phyloP scores from a whole-genome alignment of 2,888 invertebrate species.

The Argyra leucocephala region DNA sequence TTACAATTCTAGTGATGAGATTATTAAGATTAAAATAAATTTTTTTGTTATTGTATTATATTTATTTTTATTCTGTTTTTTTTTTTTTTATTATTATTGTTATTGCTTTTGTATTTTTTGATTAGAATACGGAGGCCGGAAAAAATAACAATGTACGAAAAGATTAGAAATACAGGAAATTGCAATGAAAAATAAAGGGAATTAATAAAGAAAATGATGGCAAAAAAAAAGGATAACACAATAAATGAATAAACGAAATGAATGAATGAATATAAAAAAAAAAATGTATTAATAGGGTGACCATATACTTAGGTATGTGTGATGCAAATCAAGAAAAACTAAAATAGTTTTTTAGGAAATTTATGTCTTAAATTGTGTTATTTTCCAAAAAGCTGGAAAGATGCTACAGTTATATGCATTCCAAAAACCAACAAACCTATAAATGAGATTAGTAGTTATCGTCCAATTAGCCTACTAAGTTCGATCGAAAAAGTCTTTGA shows the following conservation, averaged over 20 bases:
- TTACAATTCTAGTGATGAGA: not conserved
- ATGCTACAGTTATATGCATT: no score
- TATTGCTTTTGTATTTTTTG: not conserved
- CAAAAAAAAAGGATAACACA: not conserved
- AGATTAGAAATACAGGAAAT: conserved; percentile 4
- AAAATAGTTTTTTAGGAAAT: no score
- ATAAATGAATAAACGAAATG: not conserved
- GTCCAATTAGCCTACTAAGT: no score
- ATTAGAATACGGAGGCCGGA: not conserved
- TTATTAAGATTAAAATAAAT: conserved; percentile 4
- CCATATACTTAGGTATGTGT: no score
- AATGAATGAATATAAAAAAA: not conserved
- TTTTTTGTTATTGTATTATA: not conserved
- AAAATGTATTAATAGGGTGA: not conserved
- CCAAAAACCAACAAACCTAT: no score
- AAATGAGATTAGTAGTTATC: no score
- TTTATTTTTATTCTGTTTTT: no score
- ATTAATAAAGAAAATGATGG: conserved; percentile 1
- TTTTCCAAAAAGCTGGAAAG: no score
- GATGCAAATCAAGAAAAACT: no score
- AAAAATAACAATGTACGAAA: not conserved
- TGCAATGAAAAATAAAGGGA: conserved; percentile 6
- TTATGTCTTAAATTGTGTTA: no score
- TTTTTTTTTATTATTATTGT: not conserved
- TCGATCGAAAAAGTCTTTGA: no score